Evolutionary conservation across 2,797 vertebrate genomes (phyloP).

Genomic region (Enteromius radiatus): DNA sequence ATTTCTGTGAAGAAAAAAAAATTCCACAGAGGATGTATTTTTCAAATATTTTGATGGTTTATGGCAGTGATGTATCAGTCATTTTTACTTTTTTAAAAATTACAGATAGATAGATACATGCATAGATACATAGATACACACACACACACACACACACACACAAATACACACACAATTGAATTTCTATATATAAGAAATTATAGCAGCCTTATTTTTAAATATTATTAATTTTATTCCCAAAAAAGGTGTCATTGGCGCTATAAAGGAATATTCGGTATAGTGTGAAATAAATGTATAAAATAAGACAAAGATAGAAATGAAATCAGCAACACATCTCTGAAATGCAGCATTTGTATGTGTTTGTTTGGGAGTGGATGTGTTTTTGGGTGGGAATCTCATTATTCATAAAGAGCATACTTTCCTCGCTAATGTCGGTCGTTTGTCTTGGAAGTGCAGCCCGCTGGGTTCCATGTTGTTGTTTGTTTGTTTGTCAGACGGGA

Average conservation of each 20-base stretch:
- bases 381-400: conserved; percentile 40
- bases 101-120: too few species aligned
- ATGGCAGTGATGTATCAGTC: too few species aligned
- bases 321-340: background rate
- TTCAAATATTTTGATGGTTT: too few species aligned
- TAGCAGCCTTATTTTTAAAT: background rate
- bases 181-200: background rate
- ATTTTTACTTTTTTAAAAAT: too few species aligned
- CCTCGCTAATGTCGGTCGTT: conserved; percentile 56
- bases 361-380: conserved; percentile 22
- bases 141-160: too few species aligned
- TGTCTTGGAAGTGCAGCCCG: conserved; percentile 58
- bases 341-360: conserved; percentile 24
- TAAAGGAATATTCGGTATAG: background rate
- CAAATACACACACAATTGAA: background rate
- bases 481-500: conserved; percentile 69
- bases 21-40: too few species aligned
- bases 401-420: conserved; percentile 52
- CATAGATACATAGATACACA: background rate
- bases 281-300: background rate
- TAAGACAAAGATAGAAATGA: background rate
- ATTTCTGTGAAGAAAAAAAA: too few species aligned
- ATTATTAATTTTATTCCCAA: background rate
- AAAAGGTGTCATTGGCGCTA: background rate
- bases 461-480: conserved; percentile 60